phyloP scores from a whole-genome alignment of 2,797 vertebrate species.

The Eospalax fontanierii region DNA sequence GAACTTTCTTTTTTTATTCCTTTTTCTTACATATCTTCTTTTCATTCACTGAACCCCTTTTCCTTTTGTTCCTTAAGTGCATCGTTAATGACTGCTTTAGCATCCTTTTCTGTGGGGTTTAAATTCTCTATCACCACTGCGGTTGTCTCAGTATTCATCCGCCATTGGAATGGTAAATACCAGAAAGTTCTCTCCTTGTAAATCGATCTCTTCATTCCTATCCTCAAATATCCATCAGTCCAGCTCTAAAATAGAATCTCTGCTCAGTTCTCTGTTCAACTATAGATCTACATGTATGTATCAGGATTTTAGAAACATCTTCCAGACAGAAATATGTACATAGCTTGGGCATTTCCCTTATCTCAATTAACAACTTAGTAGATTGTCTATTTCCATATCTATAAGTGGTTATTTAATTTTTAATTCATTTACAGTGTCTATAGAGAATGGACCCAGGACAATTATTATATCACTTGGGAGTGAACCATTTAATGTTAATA shows the following conservation, averaged over 20 bases:
- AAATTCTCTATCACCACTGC: not conserved
- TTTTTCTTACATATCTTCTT: constrained; percentile 3
- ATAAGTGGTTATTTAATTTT: not conserved
- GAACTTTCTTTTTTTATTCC: not conserved
- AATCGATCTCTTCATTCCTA: not conserved
- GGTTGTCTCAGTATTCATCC: not conserved
- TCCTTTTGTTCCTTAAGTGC: not conserved
- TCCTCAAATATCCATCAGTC: not conserved
- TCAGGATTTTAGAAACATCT: not conserved
- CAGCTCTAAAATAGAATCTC: not conserved
- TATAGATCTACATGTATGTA: not conserved
- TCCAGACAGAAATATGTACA: not conserved
- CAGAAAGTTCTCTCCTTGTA: not conserved
- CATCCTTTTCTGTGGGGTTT: not conserved
- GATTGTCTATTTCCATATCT: not conserved
- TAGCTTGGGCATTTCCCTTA: not conserved
- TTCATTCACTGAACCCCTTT: not conserved
- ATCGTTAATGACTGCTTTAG: not conserved
- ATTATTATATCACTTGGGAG: not conserved
- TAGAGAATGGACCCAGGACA: not conserved
- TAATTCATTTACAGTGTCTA: not conserved
- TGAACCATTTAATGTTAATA: not conserved
- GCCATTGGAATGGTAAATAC: not conserved
- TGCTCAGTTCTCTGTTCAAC: not conserved
- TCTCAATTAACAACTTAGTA: not conserved